phyloP scores from a whole-genome alignment of 1,140 invertebrate species.

The Aphelenchoides besseyi region DNA sequence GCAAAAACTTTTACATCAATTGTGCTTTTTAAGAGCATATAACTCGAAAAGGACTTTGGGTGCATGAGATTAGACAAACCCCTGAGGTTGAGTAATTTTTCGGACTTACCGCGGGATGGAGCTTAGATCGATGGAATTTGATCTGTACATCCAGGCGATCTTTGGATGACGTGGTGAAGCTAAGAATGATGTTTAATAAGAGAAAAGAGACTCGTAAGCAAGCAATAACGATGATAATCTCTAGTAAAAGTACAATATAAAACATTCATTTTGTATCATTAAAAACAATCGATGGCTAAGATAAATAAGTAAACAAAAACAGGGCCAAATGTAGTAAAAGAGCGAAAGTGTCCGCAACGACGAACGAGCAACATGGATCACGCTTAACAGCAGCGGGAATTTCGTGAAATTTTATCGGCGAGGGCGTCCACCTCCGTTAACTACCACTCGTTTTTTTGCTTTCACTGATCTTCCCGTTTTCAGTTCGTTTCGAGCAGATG shows the following conservation, averaged over 20 bases:
- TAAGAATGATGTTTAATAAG: not conserved
- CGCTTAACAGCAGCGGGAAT: not conserved
- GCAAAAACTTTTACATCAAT: no score
- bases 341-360: not conserved
- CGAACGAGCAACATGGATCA: not conserved
- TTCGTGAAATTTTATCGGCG: constrained; percentile 3
- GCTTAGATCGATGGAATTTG: constrained; percentile 24
- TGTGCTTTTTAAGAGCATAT: no score
- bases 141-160: constrained; percentile 21
- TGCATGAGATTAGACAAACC: not conserved
- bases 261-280: not conserved
- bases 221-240: not conserved
- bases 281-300: not conserved
- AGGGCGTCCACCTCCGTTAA: not conserved
- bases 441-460: not conserved
- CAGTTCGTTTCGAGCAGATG: constrained; percentile 3
- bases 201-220: not conserved
- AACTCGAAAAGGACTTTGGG: no score
- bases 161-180: not conserved
- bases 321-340: not conserved
- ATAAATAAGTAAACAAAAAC: not conserved
- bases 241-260: not conserved
- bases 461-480: not conserved
- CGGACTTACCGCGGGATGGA: constrained; percentile 12
- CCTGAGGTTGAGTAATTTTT: not conserved